Percentiles rank a stretch among this genome's conserved stretches.
Conservation (phyloP, 2,113 vertebrate genomes). For the Neolamprologus devosi region DNA sequence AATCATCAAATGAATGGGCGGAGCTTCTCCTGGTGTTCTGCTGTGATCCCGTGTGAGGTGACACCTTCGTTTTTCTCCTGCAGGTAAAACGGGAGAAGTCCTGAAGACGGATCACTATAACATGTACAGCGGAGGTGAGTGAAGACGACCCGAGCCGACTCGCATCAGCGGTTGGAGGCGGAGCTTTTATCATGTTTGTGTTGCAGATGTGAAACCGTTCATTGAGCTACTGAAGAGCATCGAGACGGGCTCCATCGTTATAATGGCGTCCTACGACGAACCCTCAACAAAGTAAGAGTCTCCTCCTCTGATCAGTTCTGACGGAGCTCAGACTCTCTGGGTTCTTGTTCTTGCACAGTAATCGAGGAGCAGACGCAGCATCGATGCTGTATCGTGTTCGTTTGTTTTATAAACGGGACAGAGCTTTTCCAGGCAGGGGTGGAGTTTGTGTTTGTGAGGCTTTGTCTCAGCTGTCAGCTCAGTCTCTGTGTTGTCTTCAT, state of each 20-base stretch:
- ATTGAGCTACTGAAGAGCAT: constrained; percentile 78
- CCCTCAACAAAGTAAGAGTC: constrained; percentile 78
- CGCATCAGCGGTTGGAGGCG: rapidly evolving
- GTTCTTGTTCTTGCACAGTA: background rate
- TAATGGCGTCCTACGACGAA: constrained; percentile 86
- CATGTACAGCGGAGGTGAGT: constrained; percentile 83
- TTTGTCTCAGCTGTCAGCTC: background rate
- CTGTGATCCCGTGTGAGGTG: rapidly evolving
- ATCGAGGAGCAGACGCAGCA: background rate
- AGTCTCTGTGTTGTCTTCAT: background rate
- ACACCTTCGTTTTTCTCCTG: background rate
- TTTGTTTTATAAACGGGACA: background rate
- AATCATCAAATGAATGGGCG: background rate
- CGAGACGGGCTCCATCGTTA: constrained; percentile 72
- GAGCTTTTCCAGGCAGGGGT: background rate
- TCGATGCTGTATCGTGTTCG: rapidly evolving
- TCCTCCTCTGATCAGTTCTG: rapidly evolving
- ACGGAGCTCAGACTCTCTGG: background rate
- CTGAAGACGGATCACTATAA: constrained; percentile 73
- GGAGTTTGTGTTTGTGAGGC: rapidly evolving
- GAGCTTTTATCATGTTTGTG: background rate
- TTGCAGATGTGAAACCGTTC: constrained; percentile 78
- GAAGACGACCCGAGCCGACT: background rate
- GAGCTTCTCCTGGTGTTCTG: background rate
- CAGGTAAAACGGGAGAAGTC: constrained; percentile 79